These are phyloP conservation scores for Macquaria ambigua DNA, from an alignment of 2,113 vertebrate genomes.

Conservation along the genomic window DNA sequence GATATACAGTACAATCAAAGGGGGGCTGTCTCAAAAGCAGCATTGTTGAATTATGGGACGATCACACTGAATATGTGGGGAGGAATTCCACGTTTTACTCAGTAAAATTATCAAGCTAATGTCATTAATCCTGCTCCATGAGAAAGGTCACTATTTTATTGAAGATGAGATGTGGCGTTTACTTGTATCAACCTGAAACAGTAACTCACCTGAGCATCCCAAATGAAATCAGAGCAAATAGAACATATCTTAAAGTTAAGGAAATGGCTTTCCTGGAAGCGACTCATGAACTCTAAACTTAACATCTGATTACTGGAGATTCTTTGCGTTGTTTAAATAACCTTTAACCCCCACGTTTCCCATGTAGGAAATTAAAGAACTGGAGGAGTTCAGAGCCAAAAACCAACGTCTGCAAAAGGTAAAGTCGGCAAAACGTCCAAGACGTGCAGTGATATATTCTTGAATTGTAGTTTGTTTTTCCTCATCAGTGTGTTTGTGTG, in stretches of 20 bases:
- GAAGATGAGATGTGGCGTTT: background rate
- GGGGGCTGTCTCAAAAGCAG: background rate
- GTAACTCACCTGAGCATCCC: background rate
- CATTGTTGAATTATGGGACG: background rate
- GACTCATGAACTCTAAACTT: background rate
- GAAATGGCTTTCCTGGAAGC: background rate
- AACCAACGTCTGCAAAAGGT: slow-evolving; percentile 95
- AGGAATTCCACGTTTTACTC: background rate
- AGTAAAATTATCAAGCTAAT: background rate
- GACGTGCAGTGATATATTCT: background rate
- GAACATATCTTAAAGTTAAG: background rate
- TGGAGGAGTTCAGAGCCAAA: slow-evolving; percentile 96
- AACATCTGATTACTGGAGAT: background rate
- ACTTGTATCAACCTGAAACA: background rate
- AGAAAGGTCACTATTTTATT: background rate
- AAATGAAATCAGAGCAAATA: background rate
- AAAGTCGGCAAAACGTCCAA: background rate
- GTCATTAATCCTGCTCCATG: background rate
- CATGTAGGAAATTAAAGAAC: slow-evolving; percentile 91
- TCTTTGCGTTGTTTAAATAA: background rate
- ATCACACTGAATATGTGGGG: background rate
- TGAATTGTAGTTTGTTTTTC: background rate
- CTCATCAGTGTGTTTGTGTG: slow-evolving; percentile 10
- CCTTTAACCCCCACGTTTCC: slow-evolving; percentile 1
- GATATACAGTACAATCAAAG: background rate